phyloP scores from a whole-genome alignment of 2,888 invertebrate species.

The Epirrita christyi region DNA sequence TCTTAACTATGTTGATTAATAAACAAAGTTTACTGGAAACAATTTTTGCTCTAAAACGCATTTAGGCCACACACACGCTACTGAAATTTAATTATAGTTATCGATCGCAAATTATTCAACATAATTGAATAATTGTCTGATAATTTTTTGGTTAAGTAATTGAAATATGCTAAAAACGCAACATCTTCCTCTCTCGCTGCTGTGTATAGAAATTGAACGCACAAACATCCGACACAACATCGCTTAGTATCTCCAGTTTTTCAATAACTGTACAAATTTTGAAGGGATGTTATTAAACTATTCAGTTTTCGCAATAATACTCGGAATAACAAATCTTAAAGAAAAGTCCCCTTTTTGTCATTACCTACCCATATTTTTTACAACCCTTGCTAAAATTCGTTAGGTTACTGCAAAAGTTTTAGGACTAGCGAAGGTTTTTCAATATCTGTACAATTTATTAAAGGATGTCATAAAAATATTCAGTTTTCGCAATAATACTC shows the following conservation, averaged over 20 bases:
- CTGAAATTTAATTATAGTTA: slow-evolving; percentile 4
- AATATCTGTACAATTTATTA: no score
- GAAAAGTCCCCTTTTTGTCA: no score
- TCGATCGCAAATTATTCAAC: slow-evolving; percentile 13
- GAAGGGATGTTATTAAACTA: no score
- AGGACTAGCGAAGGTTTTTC: no score
- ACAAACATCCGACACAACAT: slow-evolving; percentile 71
- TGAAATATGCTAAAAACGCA: slow-evolving; percentile 63
- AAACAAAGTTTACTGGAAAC: slow-evolving; percentile 1
- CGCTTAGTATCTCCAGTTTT: slow-evolving; percentile 18
- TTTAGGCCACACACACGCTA: slow-evolving; percentile 9
- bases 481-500: no score
- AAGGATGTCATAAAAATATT: no score
- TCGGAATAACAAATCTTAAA: no score
- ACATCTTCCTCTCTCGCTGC: slow-evolving; percentile 52
- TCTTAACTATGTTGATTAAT: slow-evolving; percentile 9
- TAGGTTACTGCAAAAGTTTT: neutral
- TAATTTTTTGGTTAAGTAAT: slow-evolving; percentile 19
- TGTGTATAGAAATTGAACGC: slow-evolving; percentile 48
- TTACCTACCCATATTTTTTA: no score
- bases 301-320: no score
- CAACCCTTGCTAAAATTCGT: no score
- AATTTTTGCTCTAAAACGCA: slow-evolving; percentile 7
- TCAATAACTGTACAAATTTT: slow-evolving; percentile 7
- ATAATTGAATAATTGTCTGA: slow-evolving; percentile 10